Conservation (phyloP, 2,888 invertebrate species). For the Azorinus chamasolen region DNA sequence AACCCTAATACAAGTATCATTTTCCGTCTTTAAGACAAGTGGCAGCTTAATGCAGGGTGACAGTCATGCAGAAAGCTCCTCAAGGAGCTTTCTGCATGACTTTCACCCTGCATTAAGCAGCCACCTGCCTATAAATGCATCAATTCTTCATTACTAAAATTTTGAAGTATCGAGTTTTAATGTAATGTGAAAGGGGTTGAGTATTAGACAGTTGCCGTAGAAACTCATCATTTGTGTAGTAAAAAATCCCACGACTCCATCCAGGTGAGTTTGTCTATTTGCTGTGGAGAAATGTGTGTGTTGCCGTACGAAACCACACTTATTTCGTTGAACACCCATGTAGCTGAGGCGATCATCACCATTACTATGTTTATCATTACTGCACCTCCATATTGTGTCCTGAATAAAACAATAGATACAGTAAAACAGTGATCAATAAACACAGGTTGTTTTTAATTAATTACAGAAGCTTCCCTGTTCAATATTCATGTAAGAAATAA, state of each 20-base stretch:
- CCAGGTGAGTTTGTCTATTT: slow-evolving; percentile 75
- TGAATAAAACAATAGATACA: slow-evolving; percentile 44
- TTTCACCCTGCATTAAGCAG: too few species aligned
- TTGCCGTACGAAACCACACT: slow-evolving; percentile 75
- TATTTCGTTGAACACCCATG: slow-evolving; percentile 71
- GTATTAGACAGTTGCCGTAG: too few species aligned
- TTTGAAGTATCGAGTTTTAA: too few species aligned
- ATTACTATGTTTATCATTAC: slow-evolving; percentile 64
- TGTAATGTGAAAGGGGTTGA: too few species aligned
- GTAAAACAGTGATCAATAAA: not conserved
- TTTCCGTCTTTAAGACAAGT: too few species aligned
- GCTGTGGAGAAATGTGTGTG: slow-evolving; percentile 59
- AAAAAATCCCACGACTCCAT: slow-evolving; percentile 81
- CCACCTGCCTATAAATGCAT: too few species aligned
- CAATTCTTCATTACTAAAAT: too few species aligned
- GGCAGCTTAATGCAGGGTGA: too few species aligned
- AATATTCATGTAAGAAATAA: too few species aligned
- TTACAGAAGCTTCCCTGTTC: not conserved
- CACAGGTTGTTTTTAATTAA: not conserved
- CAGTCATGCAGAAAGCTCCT: too few species aligned
- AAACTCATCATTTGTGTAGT: slow-evolving; percentile 40
- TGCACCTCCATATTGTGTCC: slow-evolving; percentile 54
- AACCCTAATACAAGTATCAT: too few species aligned
- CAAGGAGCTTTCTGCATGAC: too few species aligned
- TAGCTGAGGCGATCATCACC: slow-evolving; percentile 62